Evolutionary conservation across 1,140 invertebrate species (phyloP).

Genomic region (Bombus impatiens): DNA sequence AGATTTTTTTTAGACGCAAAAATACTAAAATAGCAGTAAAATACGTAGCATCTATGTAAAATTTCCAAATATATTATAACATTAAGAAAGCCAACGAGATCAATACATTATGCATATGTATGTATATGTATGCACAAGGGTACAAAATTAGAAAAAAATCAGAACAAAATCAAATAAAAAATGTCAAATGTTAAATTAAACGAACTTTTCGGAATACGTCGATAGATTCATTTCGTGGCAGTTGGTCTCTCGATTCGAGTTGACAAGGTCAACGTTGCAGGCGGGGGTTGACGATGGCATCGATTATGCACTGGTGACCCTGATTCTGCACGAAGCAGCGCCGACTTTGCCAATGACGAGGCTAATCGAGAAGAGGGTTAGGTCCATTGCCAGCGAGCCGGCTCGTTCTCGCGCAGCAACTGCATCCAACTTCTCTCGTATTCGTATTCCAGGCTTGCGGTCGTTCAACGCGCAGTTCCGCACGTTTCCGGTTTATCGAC

Average conservation of each 20-base stretch:
- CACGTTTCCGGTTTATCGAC: constrained; percentile 20
- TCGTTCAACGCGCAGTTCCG: constrained; percentile 9
- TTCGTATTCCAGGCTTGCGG: constrained; percentile 4
- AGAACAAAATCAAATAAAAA: too few species aligned
- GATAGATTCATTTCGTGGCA: constrained; percentile 12
- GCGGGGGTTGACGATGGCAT: constrained; percentile 64
- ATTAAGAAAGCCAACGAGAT: too few species aligned
- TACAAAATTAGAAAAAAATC: too few species aligned
- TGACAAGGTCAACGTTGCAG: constrained; percentile 61
- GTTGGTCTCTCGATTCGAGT: constrained; percentile 49
- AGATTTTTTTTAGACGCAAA: too few species aligned
- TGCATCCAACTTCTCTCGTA: constrained; percentile 7
- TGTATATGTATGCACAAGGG: too few species aligned
- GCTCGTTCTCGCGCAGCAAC: background rate
- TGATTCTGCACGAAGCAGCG: constrained; percentile 67
- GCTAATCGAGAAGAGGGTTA: constrained; percentile 56
- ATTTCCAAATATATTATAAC: too few species aligned
- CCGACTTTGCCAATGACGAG: constrained; percentile 70
- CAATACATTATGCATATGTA: too few species aligned
- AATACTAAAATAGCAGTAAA: too few species aligned
- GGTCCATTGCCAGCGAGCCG: constrained; percentile 7
- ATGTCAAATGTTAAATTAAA: background rate
- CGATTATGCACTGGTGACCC: constrained; percentile 75
- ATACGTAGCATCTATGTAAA: too few species aligned
- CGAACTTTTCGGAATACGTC: background rate